Evolutionary conservation across 2,797 vertebrate genomes (phyloP).

Genomic region (Sparidentex hasta): DNA sequence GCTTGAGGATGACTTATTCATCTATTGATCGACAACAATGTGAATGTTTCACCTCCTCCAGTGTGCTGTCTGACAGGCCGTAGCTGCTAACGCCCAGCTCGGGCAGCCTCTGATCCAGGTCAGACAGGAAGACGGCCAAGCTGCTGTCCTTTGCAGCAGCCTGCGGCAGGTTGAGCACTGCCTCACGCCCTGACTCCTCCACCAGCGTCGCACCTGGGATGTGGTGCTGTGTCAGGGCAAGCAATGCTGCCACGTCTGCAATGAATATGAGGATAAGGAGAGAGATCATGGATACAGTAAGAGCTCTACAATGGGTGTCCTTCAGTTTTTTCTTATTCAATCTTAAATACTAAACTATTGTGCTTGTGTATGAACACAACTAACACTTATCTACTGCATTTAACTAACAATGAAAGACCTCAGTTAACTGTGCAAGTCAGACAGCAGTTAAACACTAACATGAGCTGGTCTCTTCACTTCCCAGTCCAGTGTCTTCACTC

Average conservation of each 20-base stretch:
- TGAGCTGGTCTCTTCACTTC: constrained; percentile 84
- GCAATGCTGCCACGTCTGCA: constrained; percentile 83
- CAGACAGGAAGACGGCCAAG: constrained; percentile 85
- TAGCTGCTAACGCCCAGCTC: constrained; percentile 90
- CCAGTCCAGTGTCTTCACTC: constrained; percentile 88
- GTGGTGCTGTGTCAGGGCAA: constrained; percentile 82
- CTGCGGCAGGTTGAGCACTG: constrained; percentile 88
- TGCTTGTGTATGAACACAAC: neutral
- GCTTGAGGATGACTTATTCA: neutral
- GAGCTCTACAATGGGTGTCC: neutral
- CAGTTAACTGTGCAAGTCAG: neutral
- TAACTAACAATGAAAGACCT: neutral
- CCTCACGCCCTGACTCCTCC: constrained; percentile 88
- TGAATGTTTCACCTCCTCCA: constrained; percentile 88
- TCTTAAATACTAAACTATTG: neutral
- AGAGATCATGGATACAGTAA: neutral
- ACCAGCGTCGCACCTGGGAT: constrained; percentile 85
- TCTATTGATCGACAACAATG: neutral
- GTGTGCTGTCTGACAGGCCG: constrained; percentile 90
- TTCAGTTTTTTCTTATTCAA: neutral
- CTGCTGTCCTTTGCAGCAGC: constrained; percentile 85
- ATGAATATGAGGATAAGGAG: neutral
- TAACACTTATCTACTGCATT: no score
- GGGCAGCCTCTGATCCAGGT: constrained; percentile 86
- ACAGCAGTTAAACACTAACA: constrained; percentile 65